phyloP scores from a whole-genome alignment of 2,888 invertebrate genomes.

The Carcina quercana region DNA sequence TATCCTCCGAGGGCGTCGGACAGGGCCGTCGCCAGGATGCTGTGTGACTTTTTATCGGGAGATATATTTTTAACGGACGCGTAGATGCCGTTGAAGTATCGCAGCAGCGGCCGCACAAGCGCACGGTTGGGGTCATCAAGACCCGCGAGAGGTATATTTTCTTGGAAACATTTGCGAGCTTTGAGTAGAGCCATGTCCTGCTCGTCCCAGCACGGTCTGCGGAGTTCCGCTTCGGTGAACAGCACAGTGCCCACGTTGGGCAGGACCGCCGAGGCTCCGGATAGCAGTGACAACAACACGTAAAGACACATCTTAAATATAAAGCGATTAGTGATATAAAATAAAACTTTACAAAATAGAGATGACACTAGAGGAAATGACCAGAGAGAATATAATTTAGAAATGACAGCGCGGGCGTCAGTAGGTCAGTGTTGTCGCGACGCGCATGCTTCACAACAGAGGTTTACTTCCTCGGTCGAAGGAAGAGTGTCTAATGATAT shows the following conservation, averaged over 20 bases:
- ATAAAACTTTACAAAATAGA: too few species aligned
- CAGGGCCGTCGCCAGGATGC: constrained; percentile 46
- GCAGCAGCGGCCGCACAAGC: constrained; percentile 31
- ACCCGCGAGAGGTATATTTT: constrained; percentile 35
- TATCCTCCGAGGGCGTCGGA: constrained; percentile 76
- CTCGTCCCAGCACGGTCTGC: constrained; percentile 33
- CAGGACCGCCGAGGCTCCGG: too few species aligned
- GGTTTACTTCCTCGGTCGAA: too few species aligned
- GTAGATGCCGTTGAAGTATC: constrained; percentile 39
- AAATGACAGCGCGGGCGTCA: too few species aligned
- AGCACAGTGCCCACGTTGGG: constrained; percentile 53
- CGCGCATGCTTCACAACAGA: too few species aligned
- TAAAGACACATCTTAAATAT: constrained; percentile 18
- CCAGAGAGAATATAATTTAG: too few species aligned
- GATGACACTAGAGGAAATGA: too few species aligned
- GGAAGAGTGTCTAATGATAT: too few species aligned
- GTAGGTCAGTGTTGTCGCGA: too few species aligned
- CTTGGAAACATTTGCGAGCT: constrained; percentile 44
- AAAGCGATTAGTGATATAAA: too few species aligned
- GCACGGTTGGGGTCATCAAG: constrained; percentile 31
- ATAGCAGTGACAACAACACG: too few species aligned
- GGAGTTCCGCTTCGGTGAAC: constrained; percentile 32
- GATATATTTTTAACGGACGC: constrained; percentile 33
- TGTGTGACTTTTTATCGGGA: constrained; percentile 21
- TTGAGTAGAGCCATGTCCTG: constrained; percentile 33